Conservation (phyloP, 2,113 vertebrate species). For the Spea bombifrons region DNA sequence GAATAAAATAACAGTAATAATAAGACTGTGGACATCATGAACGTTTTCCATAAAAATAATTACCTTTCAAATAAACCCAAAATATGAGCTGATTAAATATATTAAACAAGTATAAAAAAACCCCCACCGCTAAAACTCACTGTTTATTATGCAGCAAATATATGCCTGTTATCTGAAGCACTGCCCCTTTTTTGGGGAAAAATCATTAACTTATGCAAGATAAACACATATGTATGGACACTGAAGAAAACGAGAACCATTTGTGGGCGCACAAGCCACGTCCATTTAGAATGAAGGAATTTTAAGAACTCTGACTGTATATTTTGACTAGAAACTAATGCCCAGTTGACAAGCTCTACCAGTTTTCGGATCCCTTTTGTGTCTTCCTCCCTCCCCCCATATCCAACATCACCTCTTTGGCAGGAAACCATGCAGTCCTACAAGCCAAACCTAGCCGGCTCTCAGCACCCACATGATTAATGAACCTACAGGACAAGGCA, state of each 20-base stretch:
- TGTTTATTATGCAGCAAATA: not conserved
- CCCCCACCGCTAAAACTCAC: not conserved
- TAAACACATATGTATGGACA: slow-evolving; percentile 30
- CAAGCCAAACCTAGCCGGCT: slow-evolving; percentile 46
- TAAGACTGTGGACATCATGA: too few species aligned
- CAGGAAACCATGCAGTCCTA: slow-evolving; percentile 45
- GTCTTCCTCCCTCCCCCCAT: slow-evolving; percentile 33
- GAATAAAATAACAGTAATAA: too few species aligned
- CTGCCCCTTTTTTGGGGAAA: not conserved
- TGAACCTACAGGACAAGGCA: slow-evolving; percentile 46
- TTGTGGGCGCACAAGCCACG: slow-evolving; percentile 26
- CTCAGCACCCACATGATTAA: slow-evolving; percentile 48
- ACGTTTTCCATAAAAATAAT: too few species aligned
- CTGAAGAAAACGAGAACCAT: slow-evolving; percentile 13
- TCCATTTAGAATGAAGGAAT: slow-evolving; percentile 47
- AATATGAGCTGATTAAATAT: too few species aligned
- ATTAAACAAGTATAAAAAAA: not conserved
- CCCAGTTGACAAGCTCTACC: slow-evolving; percentile 48
- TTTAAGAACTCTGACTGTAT: slow-evolving; percentile 48
- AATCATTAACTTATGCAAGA: slow-evolving; percentile 33
- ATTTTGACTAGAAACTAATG: slow-evolving; percentile 48
- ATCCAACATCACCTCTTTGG: slow-evolving; percentile 39
- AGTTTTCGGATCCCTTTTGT: slow-evolving; percentile 47
- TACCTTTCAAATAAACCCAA: too few species aligned
- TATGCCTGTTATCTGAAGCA: not conserved